These are phyloP conservation scores for Pyrgus malvae DNA, from an alignment of 2,888 invertebrate genomes.

Conservation along the genomic window DNA sequence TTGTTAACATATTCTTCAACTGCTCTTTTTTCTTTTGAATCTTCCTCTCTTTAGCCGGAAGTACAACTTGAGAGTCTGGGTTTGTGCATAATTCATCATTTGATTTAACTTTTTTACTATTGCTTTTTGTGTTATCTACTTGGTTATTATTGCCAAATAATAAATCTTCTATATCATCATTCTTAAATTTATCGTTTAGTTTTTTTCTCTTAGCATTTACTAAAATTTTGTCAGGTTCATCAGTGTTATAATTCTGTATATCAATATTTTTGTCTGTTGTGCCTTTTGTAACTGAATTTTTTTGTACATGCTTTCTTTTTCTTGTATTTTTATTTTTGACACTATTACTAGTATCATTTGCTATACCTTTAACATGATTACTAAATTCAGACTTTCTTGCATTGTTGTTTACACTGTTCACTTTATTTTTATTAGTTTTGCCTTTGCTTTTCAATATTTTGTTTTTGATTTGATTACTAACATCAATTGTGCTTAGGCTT, in stretches of 20 bases:
- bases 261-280: conserved; percentile 31
- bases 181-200: conserved; percentile 47
- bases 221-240: conserved; percentile 53
- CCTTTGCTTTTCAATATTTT: conserved; percentile 4
- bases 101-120: background rate
- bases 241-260: conserved; percentile 42
- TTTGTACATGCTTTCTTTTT: background rate
- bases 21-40: conserved; percentile 31
- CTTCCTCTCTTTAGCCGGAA: conserved; percentile 15
- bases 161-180: conserved; percentile 48
- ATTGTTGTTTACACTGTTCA: background rate
- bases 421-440: background rate
- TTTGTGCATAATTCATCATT: background rate
- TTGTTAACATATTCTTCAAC: conserved; percentile 50
- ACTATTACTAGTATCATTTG: background rate
- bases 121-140: background rate
- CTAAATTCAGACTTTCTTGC: background rate
- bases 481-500: background rate
- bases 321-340: background rate
- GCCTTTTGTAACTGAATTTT: conserved; percentile 1
- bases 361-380: background rate
- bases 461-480: background rate
- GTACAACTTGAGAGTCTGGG: background rate
- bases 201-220: conserved; percentile 57
- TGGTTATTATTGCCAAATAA: conserved; percentile 30